Base-by-base conservation (phyloP, 2,797 vertebrate genomes). In the Antrozous pallidus region DNA sequence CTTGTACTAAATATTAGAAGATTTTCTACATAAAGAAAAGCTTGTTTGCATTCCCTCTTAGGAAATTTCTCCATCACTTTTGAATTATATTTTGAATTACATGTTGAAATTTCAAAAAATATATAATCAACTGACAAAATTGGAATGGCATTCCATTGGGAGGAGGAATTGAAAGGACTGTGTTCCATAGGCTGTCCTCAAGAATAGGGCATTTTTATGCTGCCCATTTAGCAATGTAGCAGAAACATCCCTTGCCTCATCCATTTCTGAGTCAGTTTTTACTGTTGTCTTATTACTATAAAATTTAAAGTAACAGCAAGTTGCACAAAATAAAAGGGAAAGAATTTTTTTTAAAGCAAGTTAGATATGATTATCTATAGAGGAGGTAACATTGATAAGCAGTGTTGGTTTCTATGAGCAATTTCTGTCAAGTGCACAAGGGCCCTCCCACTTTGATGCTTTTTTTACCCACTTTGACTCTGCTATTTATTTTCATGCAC, bases 61-160 rank as follows among this genome's bases (percentile, higher is more conserved):
- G 61, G 40, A 42, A 93, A 67, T 93, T 65, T 93, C 49, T 90
- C 80, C 31, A 74, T 89, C 47, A 56, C 45, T 75, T 93, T 88
- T 75, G 8, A 93, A 69, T 92, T 87, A 89, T 87, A 22, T 80
- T 77, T 89, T 93, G 13, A 95, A 91, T 91, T 96, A 70, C 49
- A 94, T 71, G 45, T 85, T 90, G 33, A 92, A 79, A 63, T 88
- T 86, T 17, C 42, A 90, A 93, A 69, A 75, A 71, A 51, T 67
- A 75, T 56, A 74, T 78, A 92, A 92, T 75, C n/a, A 67, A 90
- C 36, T 63, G 88, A 93, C 94, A 92, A 82, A 85, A 88, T 18
- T 49, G 24, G 33, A 85, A 84, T 71, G 40, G 4, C 56, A 80
- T 73, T 92, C 74, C 51, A 77, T 16, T 11, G 42, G 63, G 77